A percentile compares a stretch with the other conserved stretches of the same genome.
These are phyloP conservation scores for Erethizon dorsatum DNA, from an alignment of 2,797 vertebrate genomes.

Conservation along the genomic window DNA sequence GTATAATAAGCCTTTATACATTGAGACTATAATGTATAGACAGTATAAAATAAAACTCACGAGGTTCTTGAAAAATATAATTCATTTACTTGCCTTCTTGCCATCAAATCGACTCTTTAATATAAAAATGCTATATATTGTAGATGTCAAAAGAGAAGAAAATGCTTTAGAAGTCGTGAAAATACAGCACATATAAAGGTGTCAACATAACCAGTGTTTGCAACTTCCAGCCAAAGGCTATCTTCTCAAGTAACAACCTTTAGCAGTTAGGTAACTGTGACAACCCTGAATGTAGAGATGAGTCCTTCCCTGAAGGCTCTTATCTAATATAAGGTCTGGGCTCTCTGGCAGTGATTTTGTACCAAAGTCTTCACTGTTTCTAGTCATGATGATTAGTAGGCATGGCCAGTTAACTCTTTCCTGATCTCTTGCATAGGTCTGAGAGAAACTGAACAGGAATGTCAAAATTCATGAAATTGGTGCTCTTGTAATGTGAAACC, in stretches of 20 bases:
- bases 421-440: background rate
- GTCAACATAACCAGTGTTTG: background rate
- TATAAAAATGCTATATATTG: background rate
- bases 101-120: background rate
- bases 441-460: conserved; percentile 24
- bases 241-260: background rate
- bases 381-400: background rate
- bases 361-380: background rate
- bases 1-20: background rate
- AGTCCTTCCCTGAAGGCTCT: background rate
- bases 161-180: background rate
- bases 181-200: background rate
- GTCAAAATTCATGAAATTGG: background rate
- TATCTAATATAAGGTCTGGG: background rate
- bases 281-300: background rate
- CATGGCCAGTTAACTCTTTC: background rate
- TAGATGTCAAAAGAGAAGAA: background rate
- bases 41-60: background rate
- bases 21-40: background rate
- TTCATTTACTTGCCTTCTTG: conserved; percentile 1
- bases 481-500: background rate
- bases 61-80: background rate
- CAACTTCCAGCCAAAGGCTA: background rate
- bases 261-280: background rate
- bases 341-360: background rate